Conservation (phyloP, 2,113 vertebrate genomes). For the Leptodactylus fuscus region DNA sequence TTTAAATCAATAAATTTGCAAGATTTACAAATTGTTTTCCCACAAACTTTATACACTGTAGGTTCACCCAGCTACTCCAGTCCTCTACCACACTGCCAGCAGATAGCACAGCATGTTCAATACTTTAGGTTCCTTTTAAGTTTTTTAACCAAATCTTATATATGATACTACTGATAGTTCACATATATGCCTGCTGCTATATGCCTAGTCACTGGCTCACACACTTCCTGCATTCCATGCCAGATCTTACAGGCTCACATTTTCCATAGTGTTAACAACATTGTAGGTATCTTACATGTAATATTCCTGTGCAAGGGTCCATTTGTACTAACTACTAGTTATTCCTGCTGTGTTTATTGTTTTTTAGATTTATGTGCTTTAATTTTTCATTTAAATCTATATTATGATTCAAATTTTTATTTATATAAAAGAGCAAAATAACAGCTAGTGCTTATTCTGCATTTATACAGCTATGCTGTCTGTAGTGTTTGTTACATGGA, state of each 20-base stretch:
- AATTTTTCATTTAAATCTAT: neutral
- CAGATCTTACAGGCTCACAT: neutral
- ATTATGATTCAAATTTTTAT: neutral
- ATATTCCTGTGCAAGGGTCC: neutral
- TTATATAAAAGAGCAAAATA: neutral
- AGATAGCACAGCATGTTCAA: neutral
- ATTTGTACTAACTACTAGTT: neutral
- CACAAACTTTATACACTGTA: neutral
- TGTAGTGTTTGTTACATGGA: neutral
- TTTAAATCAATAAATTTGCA: neutral
- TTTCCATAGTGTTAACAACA: neutral
- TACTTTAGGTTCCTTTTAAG: neutral
- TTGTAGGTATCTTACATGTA: neutral
- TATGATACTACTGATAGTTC: neutral
- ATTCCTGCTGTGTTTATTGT: neutral
- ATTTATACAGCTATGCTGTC: neutral
- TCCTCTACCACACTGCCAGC: too few species aligned
- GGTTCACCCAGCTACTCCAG: neutral
- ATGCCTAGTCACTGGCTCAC: neutral
- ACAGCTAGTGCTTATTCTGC: neutral
- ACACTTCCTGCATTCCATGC: conserved; percentile 8
- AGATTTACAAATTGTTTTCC: neutral
- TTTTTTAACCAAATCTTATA: neutral
- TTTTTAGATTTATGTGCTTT: neutral
- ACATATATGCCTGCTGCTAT: neutral